Evolutionary conservation across 2,888 invertebrate species (phyloP), one percentile per base, ranked within the genome.

Genomic region (Leucophora obtusa): DNA sequence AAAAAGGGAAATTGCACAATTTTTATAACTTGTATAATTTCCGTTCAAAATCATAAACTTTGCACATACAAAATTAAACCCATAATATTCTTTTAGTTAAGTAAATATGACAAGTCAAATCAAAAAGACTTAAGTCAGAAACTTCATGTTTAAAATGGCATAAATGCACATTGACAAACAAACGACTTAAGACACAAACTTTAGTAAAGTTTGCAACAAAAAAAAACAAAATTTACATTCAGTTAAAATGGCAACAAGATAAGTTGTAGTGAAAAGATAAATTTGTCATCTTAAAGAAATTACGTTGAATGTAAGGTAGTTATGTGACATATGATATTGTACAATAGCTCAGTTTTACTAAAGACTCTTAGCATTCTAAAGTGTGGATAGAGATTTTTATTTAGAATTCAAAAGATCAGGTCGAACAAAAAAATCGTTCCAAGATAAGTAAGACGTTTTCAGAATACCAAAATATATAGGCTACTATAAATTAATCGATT

Each of bases 1-100:
- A 24, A 56, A 56, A 81, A 81, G 81, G 81, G 81, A 81, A 81
- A 81, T 81, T 81, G 77, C 81, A 81, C 73, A 77, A 80, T 72
- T 75, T 68, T 76, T 75, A 72, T 68, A 76, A 72, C 68, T 68
- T 68, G 75, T 72, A 76, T 71, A 75, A 81, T 81, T 79, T 79
- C 79, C 79, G 79, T 51, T 79, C 7, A 66, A 79, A 74, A 33
- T 58, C 14, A 51, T 43, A 15, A 59, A 63, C 17, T 51, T 24
- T 56, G 24, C 28, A 28, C 28, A 65, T 28, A 68, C 43, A 47
- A 47, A 47, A 47, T 47, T n/a, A n/a, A 47, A 47, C 2, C 43
- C 43, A 47, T 47, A 47, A 47, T n/a, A 6, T 47, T 47, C 43
- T 47, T 47, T n/a, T 38, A 3, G 10, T 38, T 47, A 47, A n/a